Conservation (phyloP, 2,797 vertebrate species). For the Stomatorhinus walkeri region DNA sequence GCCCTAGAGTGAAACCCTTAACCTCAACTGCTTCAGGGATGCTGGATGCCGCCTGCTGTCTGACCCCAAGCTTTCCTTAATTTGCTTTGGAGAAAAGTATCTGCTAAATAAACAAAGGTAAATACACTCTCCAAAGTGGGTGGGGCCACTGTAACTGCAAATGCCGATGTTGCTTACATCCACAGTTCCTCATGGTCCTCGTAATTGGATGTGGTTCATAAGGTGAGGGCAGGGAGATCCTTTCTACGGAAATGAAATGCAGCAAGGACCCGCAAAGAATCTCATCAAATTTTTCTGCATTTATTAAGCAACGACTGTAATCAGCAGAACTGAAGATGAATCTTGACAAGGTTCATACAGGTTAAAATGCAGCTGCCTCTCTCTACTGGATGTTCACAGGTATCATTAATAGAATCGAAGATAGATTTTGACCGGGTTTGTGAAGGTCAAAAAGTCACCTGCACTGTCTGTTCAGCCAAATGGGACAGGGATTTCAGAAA, state of each 20-base stretch:
- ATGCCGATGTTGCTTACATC: background rate
- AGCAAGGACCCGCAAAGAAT: background rate
- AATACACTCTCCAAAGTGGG: background rate
- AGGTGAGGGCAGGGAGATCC: background rate
- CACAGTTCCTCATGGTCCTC: background rate
- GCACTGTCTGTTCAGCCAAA: background rate
- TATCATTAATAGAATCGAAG: background rate
- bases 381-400: background rate
- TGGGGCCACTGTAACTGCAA: background rate
- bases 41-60: background rate
- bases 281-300: background rate
- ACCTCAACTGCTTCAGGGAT: background rate
- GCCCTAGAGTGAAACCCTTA: background rate
- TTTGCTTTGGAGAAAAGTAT: background rate
- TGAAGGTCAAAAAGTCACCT: background rate
- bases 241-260: background rate
- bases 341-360: background rate
- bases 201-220: background rate
- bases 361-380: background rate
- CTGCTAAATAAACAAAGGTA: background rate
- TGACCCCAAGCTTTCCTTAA: background rate
- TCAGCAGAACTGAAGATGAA: background rate
- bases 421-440: background rate
- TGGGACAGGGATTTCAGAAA: background rate
- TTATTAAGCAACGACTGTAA: background rate